Base-by-base conservation (phyloP, 2,888 invertebrate species). In the Tetheella fluctuosa region DNA sequence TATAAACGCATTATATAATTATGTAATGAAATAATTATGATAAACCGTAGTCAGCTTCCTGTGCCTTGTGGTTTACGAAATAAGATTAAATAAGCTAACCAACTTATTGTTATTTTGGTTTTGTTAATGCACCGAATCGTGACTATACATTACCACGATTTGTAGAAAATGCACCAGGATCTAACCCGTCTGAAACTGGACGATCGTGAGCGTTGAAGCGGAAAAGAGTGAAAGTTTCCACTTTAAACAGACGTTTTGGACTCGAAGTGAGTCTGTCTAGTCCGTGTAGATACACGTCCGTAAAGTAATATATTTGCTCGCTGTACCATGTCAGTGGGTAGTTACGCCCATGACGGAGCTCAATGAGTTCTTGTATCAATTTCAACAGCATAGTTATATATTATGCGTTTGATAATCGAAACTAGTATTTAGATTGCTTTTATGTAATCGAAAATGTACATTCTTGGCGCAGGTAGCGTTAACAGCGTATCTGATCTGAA, bases 201-300 rank as follows among this genome's bases (percentile, higher is more conserved):
- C 77, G 74, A 74, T 76, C 63, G 74, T 60, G 73, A 58, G 63
- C 79, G 68, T 66, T 80, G 78, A 71, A 76, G 79, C 83, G 79
- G 80, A 83, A 75, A 84, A 81, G 68, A 73, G 83, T 76, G 86
- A 86, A 85, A 85, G 85, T 79, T 69, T 64, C 75, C 48, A 20
- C 48, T 71, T 76, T 77, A 70, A 77, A 75, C 74, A 73, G 73
- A 68, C 73, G 68, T 64, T 79, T 74, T 68, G 72, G 66, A 76
- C 67, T 69, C 70, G 67, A 74, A 71, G 64, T 66, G 74, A 72
- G 73, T 64, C 64, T 64, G 59, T 70, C 63, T 13, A 13, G 34
- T 34, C 64, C 60, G 68, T n/a, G n/a, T 57, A 42, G 23, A 28
- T 56, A 55, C 23, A 67, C 69, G 63, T 64, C 30, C 48, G 23